Evolutionary conservation across 2,113 vertebrate species (phyloP).

Genomic region (Haemorhous mexicanus): DNA sequence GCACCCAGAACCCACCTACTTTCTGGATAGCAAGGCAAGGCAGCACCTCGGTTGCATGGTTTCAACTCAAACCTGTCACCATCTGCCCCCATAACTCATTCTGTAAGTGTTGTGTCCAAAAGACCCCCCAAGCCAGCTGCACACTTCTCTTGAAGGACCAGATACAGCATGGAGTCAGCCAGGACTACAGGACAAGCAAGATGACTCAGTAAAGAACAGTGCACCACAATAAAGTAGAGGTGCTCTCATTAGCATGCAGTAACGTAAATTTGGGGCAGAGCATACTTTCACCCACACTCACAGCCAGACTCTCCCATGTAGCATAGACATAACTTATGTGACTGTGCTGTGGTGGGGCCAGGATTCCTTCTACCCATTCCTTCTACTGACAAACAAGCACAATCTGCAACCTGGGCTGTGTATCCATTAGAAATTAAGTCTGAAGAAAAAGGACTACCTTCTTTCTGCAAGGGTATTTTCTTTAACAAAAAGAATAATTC

Average conservation of each 20-base stretch:
- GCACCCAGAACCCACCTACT: neutral
- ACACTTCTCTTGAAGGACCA: neutral
- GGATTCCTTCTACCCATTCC: neutral
- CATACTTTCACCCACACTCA: neutral
- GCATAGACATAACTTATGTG: neutral
- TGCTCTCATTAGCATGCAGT: neutral
- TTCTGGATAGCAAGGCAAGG: neutral
- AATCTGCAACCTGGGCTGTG: neutral
- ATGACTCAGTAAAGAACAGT: neutral
- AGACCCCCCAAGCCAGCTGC: neutral
- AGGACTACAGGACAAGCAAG: neutral
- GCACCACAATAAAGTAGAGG: neutral
- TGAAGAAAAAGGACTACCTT: neutral
- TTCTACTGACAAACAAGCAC: neutral
- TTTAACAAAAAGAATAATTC: neutral
- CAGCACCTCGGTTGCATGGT: neutral
- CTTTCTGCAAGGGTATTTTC: neutral
- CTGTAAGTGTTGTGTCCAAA: neutral
- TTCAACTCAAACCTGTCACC: neutral
- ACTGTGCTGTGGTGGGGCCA: neutral
- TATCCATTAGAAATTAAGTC: neutral
- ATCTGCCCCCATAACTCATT: neutral
- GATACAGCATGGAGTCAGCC: neutral
- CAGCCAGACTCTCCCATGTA: neutral
- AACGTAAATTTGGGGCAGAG: neutral